phyloP scores from a whole-genome alignment of 2,888 invertebrate genomes.

The Allophyes oxyacanthae region DNA sequence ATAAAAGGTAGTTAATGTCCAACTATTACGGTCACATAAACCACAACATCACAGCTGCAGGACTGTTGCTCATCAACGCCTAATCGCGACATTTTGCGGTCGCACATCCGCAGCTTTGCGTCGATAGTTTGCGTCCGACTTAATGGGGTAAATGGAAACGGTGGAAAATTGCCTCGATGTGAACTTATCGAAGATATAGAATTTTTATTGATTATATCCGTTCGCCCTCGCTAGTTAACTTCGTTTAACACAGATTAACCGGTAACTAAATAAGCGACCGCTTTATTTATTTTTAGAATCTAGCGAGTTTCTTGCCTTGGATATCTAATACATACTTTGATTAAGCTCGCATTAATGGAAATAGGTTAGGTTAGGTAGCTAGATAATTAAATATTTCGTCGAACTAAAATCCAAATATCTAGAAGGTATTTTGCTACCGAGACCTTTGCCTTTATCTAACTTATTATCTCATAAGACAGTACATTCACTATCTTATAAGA shows the following conservation, averaged over 20 bases:
- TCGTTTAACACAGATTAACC: conserved; percentile 37
- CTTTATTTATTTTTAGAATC: conserved; percentile 37
- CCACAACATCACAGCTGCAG: conserved; percentile 10
- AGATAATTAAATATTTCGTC: too few relatives aligned
- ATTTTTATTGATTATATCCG: conserved; percentile 50
- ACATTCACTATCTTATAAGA: too few relatives aligned
- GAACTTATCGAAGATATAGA: conserved; percentile 45
- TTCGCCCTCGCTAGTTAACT: conserved; percentile 22
- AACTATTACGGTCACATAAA: too few relatives aligned
- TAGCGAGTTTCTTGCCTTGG: conserved; percentile 11
- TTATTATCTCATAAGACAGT: conserved; percentile 13
- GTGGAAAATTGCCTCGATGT: conserved; percentile 51
- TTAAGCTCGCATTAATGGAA: conserved; percentile 20
- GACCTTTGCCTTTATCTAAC: too few relatives aligned
- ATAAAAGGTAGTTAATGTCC: too few relatives aligned
- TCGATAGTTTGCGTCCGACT: conserved; percentile 31
- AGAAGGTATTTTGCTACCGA: too few relatives aligned
- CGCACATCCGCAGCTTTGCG: conserved; percentile 25
- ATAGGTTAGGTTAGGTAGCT: conserved; percentile 8
- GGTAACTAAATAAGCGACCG: conserved; percentile 40
- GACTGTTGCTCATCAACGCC: conserved; percentile 22
- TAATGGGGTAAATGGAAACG: conserved; percentile 48
- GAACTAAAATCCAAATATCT: too few relatives aligned
- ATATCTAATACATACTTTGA: too few relatives aligned
- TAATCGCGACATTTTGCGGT: conserved; percentile 50